Evolutionary conservation across 2,797 vertebrate species (phyloP), one percentile per base, ranked within the genome.

Genomic region (Masticophis lateralis): DNA sequence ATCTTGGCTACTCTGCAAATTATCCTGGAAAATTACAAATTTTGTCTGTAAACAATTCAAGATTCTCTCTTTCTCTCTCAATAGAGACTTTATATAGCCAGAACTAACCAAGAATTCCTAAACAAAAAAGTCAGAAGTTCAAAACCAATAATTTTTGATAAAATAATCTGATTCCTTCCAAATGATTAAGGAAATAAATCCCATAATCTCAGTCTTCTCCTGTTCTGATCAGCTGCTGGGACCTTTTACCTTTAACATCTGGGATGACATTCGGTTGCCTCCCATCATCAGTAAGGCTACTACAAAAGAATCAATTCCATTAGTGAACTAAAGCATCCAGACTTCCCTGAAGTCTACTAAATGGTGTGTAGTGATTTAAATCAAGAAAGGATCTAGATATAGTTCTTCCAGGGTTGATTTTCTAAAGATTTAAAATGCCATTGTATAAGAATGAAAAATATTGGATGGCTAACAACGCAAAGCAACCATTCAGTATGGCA

Each of bases 371-470:
- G 22, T 13, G 32, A 95, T 93, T 94, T 3, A 94, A 47, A 0
- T 86, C 8, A 66, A 93, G 51, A 57, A 7, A 86, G 87, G 94
- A 93, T 83, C 56, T 83, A 11, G 87, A 61, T 88, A 14, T 74
- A 43, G 51, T 91, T 55, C 94, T 93, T 25, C 32, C 12, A 69
- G 86, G 94, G 53, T 1, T 27, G 11, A n/a, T 96, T 87, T 92
- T 51, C 66, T 86, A 94, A 88, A 53, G 13, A 94, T 90, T 94
- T 94, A 86, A 95, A 96, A 92, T n/a, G 93, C 57, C 5, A 91
- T 92, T 91, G 90, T 14, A 89, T 25, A 93, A 94, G 94, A 91
- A 57, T 12, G 74, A 86, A 51, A 93, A 93, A 74, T 69, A 56
- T 92, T 94, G 20, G 92, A 43, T 91, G 59, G 37, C 53, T 18